A percentile compares a stretch with the other conserved stretches of the same genome.
phyloP scores from a whole-genome alignment of 2,113 vertebrate species.

The Hydrolagus affinis region DNA sequence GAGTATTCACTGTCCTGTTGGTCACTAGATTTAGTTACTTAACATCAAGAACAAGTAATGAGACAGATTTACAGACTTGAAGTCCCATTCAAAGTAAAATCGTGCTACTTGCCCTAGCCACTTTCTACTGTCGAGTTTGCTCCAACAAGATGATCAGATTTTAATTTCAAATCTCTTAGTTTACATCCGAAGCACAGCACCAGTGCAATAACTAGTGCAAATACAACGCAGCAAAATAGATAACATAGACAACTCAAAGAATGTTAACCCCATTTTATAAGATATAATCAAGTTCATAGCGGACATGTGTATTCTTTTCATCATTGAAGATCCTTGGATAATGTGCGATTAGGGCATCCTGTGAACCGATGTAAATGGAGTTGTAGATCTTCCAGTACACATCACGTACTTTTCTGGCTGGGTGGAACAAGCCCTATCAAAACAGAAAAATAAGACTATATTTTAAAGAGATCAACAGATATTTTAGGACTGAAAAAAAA shows the following conservation, averaged over 20 bases:
- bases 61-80: slow-evolving; percentile 44
- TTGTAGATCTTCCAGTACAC: slow-evolving; percentile 99
- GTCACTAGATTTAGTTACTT: slow-evolving; percentile 63
- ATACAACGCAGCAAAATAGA: slow-evolving; percentile 44
- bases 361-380: slow-evolving; percentile 96
- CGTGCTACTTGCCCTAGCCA: slow-evolving; percentile 65
- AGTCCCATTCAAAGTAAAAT: slow-evolving; percentile 49
- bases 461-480: background rate
- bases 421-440: slow-evolving; percentile 88
- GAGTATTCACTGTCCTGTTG: slow-evolving; percentile 58
- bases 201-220: slow-evolving; percentile 43
- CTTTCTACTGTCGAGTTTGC: slow-evolving; percentile 54
- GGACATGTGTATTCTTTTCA: slow-evolving; percentile 92
- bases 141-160: slow-evolving; percentile 49
- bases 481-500: background rate
- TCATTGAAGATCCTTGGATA: slow-evolving; percentile 95
- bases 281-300: slow-evolving; percentile 93
- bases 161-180: slow-evolving; percentile 57
- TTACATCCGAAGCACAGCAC: slow-evolving; percentile 50
- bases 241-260: slow-evolving; percentile 54
- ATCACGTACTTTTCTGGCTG: slow-evolving; percentile 91
- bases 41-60: slow-evolving; percentile 61
- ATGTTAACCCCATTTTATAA: slow-evolving; percentile 59
- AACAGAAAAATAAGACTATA: slow-evolving; percentile 32
- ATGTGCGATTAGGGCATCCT: slow-evolving; percentile 94